Conservation (phyloP, 37 sponge, comb jelly and placozoan genomes). For the Lycopodina hypogea region DNA sequence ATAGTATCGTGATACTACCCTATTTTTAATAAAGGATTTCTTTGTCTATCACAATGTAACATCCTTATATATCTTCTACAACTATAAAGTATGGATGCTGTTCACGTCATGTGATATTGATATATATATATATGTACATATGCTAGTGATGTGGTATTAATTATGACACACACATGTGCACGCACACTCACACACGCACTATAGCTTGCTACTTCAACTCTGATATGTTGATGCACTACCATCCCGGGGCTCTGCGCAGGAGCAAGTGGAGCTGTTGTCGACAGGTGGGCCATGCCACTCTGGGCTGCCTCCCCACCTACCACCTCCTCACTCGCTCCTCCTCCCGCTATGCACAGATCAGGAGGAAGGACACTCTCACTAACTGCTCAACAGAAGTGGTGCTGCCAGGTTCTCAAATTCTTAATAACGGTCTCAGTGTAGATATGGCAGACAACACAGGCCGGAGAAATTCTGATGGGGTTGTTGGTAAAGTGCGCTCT, state of each 20-base stretch:
- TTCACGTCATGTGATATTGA: too few relatives aligned
- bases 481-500: background rate
- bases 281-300: conserved; percentile 26
- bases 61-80: too few relatives aligned
- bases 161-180: too few relatives aligned
- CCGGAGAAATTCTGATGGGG: background rate
- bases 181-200: too few relatives aligned
- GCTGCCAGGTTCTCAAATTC: background rate
- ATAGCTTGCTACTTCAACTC: conserved; percentile 62
- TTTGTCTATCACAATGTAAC: too few relatives aligned
- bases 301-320: conserved; percentile 79
- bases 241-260: conserved; percentile 58
- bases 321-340: conserved; percentile 68
- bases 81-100: too few relatives aligned
- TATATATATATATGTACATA: too few relatives aligned
- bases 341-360: conserved; percentile 69
- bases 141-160: too few relatives aligned
- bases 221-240: conserved; percentile 81
- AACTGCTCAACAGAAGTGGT: background rate
- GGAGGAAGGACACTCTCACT: conserved; percentile 52
- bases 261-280: conserved; percentile 64
- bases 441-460: background rate
- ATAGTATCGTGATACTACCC: too few relatives aligned
- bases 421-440: background rate
- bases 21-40: too few relatives aligned